phyloP scores from a whole-genome alignment of 2,113 vertebrate species.

The Oplegnathus fasciatus region DNA sequence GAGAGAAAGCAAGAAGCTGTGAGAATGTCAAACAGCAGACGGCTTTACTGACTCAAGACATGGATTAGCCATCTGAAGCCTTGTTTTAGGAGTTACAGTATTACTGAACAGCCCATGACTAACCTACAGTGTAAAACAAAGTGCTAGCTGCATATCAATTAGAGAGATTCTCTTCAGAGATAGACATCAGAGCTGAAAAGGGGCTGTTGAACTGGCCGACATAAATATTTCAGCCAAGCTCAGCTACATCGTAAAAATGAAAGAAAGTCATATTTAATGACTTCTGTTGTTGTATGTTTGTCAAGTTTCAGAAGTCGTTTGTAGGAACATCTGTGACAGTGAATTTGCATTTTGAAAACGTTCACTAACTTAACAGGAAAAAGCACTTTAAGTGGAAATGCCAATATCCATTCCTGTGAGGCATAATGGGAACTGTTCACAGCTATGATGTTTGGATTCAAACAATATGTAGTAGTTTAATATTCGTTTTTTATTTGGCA shows the following conservation, averaged over 20 bases:
- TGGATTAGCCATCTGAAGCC: constrained; percentile 66
- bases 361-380: neutral
- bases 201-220: constrained; percentile 20
- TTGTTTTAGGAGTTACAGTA: constrained; percentile 59
- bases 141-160: constrained; percentile 50
- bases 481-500: constrained; percentile 33
- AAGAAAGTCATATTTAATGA: constrained; percentile 18
- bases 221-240: constrained; percentile 31
- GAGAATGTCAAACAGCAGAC: constrained; percentile 77
- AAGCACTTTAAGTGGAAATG: constrained; percentile 25
- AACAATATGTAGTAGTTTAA: constrained; percentile 42
- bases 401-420: constrained; percentile 21
- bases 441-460: constrained; percentile 27
- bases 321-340: constrained; percentile 39
- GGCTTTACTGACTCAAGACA: constrained; percentile 65
- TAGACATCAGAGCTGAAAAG: constrained; percentile 28
- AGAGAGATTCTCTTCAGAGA: constrained; percentile 40
- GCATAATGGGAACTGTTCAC: constrained; percentile 12
- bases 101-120: constrained; percentile 42
- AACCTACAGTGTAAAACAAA: constrained; percentile 57
- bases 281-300: constrained; percentile 15
- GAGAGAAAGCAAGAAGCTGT: constrained; percentile 57
- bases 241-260: neutral
- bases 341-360: constrained; percentile 35
- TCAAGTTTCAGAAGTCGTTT: constrained; percentile 18